These are phyloP conservation scores for Microtus pennsylvanicus DNA, from an alignment of 2,113 vertebrate genomes.

Conservation along the genomic window DNA sequence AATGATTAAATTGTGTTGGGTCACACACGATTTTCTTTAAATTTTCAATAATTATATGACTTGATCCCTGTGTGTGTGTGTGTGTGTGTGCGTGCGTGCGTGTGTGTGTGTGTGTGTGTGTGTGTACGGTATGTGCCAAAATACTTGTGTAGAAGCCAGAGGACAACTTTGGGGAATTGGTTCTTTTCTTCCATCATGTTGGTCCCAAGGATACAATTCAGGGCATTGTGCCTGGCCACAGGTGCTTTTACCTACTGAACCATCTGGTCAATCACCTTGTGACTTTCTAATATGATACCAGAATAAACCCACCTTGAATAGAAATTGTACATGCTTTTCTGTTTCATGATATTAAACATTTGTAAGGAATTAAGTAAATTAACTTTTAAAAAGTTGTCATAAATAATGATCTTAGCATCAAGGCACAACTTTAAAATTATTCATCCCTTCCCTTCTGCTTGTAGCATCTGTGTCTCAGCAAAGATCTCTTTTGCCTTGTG, in stretches of 20 bases:
- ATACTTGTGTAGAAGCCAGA: not conserved
- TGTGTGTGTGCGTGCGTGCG: not conserved
- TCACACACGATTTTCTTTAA: not conserved
- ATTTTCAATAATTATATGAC: not conserved
- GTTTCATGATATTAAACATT: not conserved
- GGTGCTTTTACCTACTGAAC: not conserved
- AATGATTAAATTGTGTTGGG: not conserved
- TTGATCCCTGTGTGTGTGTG: not conserved
- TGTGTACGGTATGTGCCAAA: not conserved
- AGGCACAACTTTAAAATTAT: not conserved
- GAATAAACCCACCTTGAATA: not conserved
- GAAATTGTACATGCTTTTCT: not conserved
- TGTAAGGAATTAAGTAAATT: conserved; percentile 10
- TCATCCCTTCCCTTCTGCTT: not conserved
- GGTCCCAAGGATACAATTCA: not conserved
- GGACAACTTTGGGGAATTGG: not conserved
- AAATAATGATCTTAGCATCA: not conserved
- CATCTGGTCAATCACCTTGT: not conserved
- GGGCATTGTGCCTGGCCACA: not conserved
- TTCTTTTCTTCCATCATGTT: not conserved
- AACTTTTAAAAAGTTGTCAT: not conserved
- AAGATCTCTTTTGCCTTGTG: not conserved
- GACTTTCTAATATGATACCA: not conserved
- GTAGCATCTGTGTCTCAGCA: not conserved
- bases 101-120: not conserved